Base-by-base conservation (phyloP, 2,797 vertebrate species). In the Pangasius macronema region DNA sequence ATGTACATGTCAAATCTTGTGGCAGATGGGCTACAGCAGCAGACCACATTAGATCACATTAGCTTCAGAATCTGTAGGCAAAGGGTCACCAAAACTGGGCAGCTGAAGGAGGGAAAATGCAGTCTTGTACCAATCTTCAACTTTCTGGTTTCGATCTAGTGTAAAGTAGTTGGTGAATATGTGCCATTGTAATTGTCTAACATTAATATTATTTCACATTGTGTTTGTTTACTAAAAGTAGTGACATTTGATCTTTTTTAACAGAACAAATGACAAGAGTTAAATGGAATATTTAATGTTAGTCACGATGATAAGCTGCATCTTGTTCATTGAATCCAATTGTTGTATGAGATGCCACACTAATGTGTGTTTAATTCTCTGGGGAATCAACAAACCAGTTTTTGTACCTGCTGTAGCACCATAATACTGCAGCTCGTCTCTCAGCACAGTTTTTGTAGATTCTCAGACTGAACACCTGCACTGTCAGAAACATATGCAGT, bases 401-500 rank as follows among this genome's bases (percentile, higher is more conserved):
- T 80, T 82, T 20, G 33, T 39, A 83, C 49, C 20, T 49, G 65
- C 79, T 61, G 22, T 73, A 65, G 11, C 30, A 30, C 5, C 51
- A 6, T 61, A 16, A 30, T 8, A 6, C 76, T 63, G 67, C 36
- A 61, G 24, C 24, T n/a, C 18, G 7, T 65, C 16, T 24, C 55
- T 75, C 76, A 49, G 53, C 14, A 46, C 59, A 49, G 72, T 49
- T 36, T 36, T 73, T 16, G 14, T 39, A 63, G 33, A 55, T 68
- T 84, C 39, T 82, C 39, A 11, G 83, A 51, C 67, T 11, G 49
- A 84, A 84, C 73, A 61, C 72, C 84, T 87, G 84, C 33, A 46
- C 90, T 90, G 85, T 85, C 85, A 65, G 70, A 86, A 93, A 90
- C 89, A 88, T 87, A 51, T 90, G 87, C 88, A 86, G 73, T 49